These are phyloP conservation scores for Urocitellus parryii DNA, from an alignment of 2,113 vertebrate genomes.

Conservation along the genomic window DNA sequence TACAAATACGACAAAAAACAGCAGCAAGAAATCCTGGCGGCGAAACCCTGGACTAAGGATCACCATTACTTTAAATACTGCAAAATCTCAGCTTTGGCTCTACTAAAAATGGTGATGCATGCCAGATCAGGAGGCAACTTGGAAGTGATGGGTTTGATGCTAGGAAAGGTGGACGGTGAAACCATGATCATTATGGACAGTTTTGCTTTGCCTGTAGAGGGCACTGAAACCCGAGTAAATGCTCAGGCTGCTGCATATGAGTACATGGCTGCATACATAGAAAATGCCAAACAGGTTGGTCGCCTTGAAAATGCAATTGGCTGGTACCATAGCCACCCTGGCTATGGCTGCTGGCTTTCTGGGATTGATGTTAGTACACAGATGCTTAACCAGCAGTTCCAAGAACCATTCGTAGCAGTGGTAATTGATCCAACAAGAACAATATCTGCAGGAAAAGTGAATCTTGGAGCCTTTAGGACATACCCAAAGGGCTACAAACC, in stretches of 20 bases:
- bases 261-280: slow-evolving; percentile 99
- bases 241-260: slow-evolving; percentile 99
- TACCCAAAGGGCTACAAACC: slow-evolving; percentile 99
- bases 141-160: slow-evolving; percentile 99
- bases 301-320: slow-evolving; percentile 99
- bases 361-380: slow-evolving; percentile 99
- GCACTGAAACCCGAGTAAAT: slow-evolving; percentile 98
- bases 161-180: slow-evolving; percentile 99
- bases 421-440: slow-evolving; percentile 99
- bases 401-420: slow-evolving; percentile 98
- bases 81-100: slow-evolving; percentile 97
- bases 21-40: slow-evolving; percentile 98
- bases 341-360: slow-evolving; percentile 99
- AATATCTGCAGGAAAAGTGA: slow-evolving; percentile 99
- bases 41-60: slow-evolving; percentile 99
- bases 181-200: slow-evolving; percentile 99
- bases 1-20: slow-evolving; percentile 99
- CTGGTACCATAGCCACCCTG: slow-evolving; percentile 99
- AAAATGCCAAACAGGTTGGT: slow-evolving; percentile 99
- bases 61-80: slow-evolving; percentile 99
- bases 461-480: slow-evolving; percentile 98
- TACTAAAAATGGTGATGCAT: slow-evolving; percentile 99
- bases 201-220: slow-evolving; percentile 98
- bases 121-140: slow-evolving; percentile 97
- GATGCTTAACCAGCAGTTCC: slow-evolving; percentile 99